Conservation (phyloP, 2,797 vertebrate genomes). For the Florisuga fusca region DNA sequence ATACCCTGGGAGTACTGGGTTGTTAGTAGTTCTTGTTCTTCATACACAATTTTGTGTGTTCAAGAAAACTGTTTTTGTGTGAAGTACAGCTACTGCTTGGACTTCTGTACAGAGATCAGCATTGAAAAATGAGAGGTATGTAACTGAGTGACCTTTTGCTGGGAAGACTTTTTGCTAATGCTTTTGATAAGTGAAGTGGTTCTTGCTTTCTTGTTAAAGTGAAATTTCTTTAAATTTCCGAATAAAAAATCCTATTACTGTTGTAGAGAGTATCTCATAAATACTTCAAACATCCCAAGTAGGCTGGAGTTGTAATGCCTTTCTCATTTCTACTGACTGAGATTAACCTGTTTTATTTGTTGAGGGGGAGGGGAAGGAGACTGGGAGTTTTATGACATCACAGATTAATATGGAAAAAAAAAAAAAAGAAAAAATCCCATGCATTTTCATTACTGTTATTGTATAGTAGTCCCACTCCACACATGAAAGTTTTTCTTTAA, state of each 20-base stretch:
- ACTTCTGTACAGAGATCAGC: background rate
- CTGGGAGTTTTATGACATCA: background rate
- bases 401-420: conserved; percentile 3
- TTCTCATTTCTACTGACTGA: conserved; percentile 19
- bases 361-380: background rate
- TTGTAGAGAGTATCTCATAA: background rate
- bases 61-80: background rate
- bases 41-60: background rate
- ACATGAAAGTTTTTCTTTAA: conserved; percentile 39
- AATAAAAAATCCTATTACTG: background rate
- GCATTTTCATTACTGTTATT: conserved; percentile 30
- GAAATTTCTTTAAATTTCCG: background rate
- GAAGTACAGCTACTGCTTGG: background rate
- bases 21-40: background rate
- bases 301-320: conserved; percentile 14
- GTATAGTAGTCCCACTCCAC: conserved; percentile 13
- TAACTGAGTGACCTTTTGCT: background rate
- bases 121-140: background rate
- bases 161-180: background rate
- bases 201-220: background rate
- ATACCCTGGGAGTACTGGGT: background rate
- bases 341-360: conserved; percentile 26
- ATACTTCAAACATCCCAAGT: background rate
- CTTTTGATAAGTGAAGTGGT: background rate
- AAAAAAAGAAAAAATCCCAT: background rate